These are phyloP conservation scores for Tholera decimalis DNA, from an alignment of 2,888 invertebrate genomes.

Conservation along the genomic window DNA sequence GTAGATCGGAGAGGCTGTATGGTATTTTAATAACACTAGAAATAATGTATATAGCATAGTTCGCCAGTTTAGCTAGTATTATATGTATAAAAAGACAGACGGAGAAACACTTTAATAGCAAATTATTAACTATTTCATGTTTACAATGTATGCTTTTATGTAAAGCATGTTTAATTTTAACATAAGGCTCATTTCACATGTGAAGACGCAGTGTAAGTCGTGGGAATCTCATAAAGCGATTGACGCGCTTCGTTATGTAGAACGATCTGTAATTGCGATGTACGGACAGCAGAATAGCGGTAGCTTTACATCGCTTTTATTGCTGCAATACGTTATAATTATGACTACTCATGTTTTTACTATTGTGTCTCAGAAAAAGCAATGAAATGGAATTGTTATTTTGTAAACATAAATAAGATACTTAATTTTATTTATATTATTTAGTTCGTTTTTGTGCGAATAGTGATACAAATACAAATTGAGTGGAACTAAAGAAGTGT, in stretches of 20 bases:
- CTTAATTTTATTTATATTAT: slow-evolving; percentile 3
- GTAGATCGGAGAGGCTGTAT: no score
- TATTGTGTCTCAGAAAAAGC: slow-evolving; percentile 13
- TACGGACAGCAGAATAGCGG: slow-evolving; percentile 69
- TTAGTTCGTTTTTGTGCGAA: slow-evolving; percentile 2
- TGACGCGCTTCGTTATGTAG: slow-evolving; percentile 79
- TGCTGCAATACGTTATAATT: slow-evolving; percentile 52
- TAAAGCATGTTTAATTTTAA: slow-evolving; percentile 20
- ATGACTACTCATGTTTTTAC: slow-evolving; percentile 57
- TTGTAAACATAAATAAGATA: slow-evolving; percentile 31
- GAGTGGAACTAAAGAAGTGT: background rate
- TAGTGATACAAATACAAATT: slow-evolving; percentile 20
- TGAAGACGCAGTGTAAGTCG: slow-evolving; percentile 58
- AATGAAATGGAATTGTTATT: slow-evolving; percentile 27
- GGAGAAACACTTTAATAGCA: no score
- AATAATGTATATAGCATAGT: no score
- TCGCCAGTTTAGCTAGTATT: no score
- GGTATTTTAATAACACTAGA: no score
- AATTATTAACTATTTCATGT: no score
- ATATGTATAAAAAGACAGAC: no score
- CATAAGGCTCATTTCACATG: slow-evolving; percentile 43
- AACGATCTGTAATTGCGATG: slow-evolving; percentile 76
- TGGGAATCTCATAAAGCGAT: slow-evolving; percentile 79
- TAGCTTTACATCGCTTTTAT: slow-evolving; percentile 54
- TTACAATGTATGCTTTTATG: background rate